phyloP scores from a whole-genome alignment of 37 sponge, comb jelly and placozoan genomes.

The Oscarella lobularis region DNA sequence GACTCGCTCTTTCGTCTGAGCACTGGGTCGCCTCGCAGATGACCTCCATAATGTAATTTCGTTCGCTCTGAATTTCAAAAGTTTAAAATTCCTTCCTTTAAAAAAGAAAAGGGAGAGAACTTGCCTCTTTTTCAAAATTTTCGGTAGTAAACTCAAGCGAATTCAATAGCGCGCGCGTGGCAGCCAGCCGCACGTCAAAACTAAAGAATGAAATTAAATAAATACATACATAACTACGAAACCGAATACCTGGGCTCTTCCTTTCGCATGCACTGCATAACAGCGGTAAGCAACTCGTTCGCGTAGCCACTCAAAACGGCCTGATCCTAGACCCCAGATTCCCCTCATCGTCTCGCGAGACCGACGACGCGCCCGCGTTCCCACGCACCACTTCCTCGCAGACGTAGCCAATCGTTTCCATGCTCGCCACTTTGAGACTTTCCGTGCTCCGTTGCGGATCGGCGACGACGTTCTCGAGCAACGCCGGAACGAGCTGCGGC shows the following conservation, averaged over 20 bases:
- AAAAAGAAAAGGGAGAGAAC: too few relatives aligned
- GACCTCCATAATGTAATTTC: slow-evolving; percentile 97
- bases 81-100: too few relatives aligned
- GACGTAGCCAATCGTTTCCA: slow-evolving; percentile 73
- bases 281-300: slow-evolving; percentile 87
- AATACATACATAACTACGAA: too few relatives aligned
- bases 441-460: slow-evolving; percentile 36
- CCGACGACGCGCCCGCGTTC: too few relatives aligned
- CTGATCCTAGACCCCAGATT: background rate
- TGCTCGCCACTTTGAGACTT: slow-evolving; percentile 73
- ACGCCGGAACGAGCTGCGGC: slow-evolving; percentile 54
- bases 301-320: slow-evolving; percentile 29
- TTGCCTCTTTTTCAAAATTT: slow-evolving; percentile 94
- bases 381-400: slow-evolving; percentile 5
- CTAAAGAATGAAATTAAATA: too few relatives aligned
- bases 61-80: slow-evolving; percentile 82
- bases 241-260: slow-evolving; percentile 94
- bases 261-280: slow-evolving; percentile 95
- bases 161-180: slow-evolving; percentile 78
- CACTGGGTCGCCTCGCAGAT: slow-evolving; percentile 28
- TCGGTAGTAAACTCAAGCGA: slow-evolving; percentile 92
- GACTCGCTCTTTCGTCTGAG: background rate
- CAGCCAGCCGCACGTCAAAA: slow-evolving; percentile 67
- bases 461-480: slow-evolving; percentile 17
- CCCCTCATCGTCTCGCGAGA: too few relatives aligned